Conservation (phyloP, 1,140 invertebrate genomes). For the Drosophila kepulauana region DNA sequence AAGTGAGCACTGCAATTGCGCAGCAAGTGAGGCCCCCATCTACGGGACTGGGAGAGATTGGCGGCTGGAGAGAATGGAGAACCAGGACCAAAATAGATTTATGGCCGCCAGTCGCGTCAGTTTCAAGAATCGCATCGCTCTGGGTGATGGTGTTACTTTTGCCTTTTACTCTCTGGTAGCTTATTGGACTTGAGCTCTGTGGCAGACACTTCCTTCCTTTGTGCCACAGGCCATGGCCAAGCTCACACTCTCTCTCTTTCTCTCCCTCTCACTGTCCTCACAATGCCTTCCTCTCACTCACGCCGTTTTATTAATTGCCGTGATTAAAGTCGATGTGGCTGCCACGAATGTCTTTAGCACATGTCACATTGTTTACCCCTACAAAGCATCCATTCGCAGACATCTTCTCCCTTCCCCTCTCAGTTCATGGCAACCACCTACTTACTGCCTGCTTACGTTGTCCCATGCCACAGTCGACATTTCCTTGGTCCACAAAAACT, state of each 20-base stretch:
- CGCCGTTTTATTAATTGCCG: slow-evolving; percentile 71
- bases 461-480: neutral
- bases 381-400: slow-evolving; percentile 12
- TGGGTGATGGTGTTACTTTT: slow-evolving; percentile 43
- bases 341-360: slow-evolving; percentile 73
- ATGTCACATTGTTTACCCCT: slow-evolving; percentile 58
- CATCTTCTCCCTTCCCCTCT: neutral
- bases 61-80: slow-evolving; percentile 51
- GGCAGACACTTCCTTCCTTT: slow-evolving; percentile 65
- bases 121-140: slow-evolving; percentile 58
- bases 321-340: slow-evolving; percentile 66
- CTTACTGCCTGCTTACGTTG: neutral
- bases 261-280: neutral
- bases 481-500: slow-evolving; percentile 46
- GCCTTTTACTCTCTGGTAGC: slow-evolving; percentile 11
- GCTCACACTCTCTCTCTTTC: neutral
- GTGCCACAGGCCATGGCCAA: slow-evolving; percentile 30
- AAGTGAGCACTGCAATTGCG: slow-evolving; percentile 60
- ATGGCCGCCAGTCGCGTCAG: slow-evolving; percentile 68
- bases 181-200: slow-evolving; percentile 33
- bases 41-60: slow-evolving; percentile 30
- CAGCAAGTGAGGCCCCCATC: slow-evolving; percentile 59
- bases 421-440: slow-evolving; percentile 17
- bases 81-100: slow-evolving; percentile 78
- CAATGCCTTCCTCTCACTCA: slow-evolving; percentile 26